These are phyloP conservation scores for Rhopalosiphum nymphaeae DNA, from an alignment of 2,888 invertebrate species.

Conservation along the genomic window DNA sequence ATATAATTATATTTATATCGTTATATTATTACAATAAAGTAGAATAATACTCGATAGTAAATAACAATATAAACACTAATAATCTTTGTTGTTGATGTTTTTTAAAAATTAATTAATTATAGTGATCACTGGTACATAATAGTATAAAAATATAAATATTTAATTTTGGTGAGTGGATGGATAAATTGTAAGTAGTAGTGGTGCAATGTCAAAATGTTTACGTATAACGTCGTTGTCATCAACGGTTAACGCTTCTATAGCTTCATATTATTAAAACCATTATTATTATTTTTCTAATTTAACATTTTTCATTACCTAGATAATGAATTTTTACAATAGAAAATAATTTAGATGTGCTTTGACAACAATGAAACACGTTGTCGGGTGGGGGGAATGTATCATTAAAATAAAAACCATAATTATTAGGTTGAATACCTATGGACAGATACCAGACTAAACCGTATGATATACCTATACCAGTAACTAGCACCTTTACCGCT, in stretches of 20 bases:
- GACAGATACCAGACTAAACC: neutral
- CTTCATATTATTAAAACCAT: neutral
- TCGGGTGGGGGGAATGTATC: neutral
- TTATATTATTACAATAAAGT: neutral
- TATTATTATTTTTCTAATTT: neutral
- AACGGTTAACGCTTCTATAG: neutral
- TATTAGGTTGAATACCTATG: neutral
- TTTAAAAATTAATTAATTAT: neutral
- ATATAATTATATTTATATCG: too few species aligned
- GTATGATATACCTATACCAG: neutral
- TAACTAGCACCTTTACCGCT: neutral
- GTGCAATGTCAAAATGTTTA: neutral
- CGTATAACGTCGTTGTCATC: neutral
- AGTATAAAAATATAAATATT: too few species aligned
- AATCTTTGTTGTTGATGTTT: neutral
- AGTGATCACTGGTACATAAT: neutral
- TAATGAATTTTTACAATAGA: slow-evolving; percentile 27
- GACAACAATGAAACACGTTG: neutral
- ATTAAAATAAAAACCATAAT: slow-evolving; percentile 29
- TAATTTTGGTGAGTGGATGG: neutral
- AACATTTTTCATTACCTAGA: neutral
- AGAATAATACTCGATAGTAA: neutral
- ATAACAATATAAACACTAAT: neutral
- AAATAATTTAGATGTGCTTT: neutral
- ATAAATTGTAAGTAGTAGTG: neutral